Evolutionary conservation across 2,797 vertebrate species (phyloP), one percentile per base, ranked within the genome.

Genomic region (Characodon lateralis): DNA sequence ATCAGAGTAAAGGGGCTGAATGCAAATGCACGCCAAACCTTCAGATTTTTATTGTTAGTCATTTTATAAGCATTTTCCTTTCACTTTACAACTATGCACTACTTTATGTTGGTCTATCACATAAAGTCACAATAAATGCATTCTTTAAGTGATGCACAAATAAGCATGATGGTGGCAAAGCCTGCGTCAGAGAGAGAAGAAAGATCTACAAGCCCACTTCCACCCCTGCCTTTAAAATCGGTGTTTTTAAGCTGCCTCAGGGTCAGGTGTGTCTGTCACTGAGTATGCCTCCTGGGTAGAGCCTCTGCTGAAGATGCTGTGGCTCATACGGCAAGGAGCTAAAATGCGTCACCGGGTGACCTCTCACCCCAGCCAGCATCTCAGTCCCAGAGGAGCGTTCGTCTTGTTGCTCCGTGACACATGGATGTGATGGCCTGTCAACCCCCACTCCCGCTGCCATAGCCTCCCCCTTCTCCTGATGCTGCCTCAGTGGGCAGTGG

Each of bases 391-490:
- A 0, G 77, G 90, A 83, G 80, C 79, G 56, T 82, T 78, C 26
- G 73, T 89, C 88, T 83, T 28, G 82, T 69, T 69, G 73, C 85
- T 87, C 78, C 1, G 58, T 91, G 90, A 90, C 90, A 90, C 77
- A 20, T 48, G 76, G 76, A 91, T 81, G 82, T 83, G 90, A 90
- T 79, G 89, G 86, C 83, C 90, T 93, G 93, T 91, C 92, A 93
- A 22, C 76, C 7, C 43, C 16, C 22, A 22, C 28, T 7, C 46
- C 46, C 14, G 3, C 7, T 18, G 9, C 43, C 24, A 8, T n/a
- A 59, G 13, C 41, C 50, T 14, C 18, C 20, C 5, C 9, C 26
- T 7, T 31, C 20, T 31, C 46, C 81, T 77, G 79, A 78, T 65
- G 79, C 80, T 85, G 88, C 87, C 84, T 87, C 88, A 75, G 80